Base-by-base conservation (phyloP, 2,113 vertebrate genomes). In the Vireo altiloquus region DNA sequence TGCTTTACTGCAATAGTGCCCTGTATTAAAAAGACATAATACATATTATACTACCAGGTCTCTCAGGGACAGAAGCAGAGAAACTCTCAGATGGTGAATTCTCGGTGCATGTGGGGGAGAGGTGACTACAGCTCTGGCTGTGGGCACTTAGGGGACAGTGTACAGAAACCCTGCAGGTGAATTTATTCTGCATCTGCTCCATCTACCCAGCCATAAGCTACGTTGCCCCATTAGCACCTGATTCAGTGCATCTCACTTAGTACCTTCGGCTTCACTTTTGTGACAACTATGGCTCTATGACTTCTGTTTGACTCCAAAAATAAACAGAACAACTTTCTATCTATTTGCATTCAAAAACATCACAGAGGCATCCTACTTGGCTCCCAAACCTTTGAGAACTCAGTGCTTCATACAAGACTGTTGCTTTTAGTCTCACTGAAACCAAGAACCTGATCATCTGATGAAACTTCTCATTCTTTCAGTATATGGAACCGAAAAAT, bases 81-180 rank as follows among this genome's bases (percentile, higher is more conserved):
- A 37, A 96, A 40, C 8, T 44, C 19, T 46, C 31, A 21, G 14
- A 28, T 40, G 11, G 24, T 20, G 56, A 59, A 57, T 71, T 84
- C 69, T 79, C 6, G 3, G 7, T 2, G 8, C 5, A 4, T 0
- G 6, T 11, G 30, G 22, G 11, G 16, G 8, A 52, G 5, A 53
- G 9, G 27, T 20, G 69, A 22, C 44, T 30, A 10, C 1, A 1
- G 21, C 44, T 52, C n/a, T 33, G 66, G 33, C 56, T 78, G 7
- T 30, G 20, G 13, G 25, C 30, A 46, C 20, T 19, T 44, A 35
- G 5, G 19, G n/a, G 37, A 54, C 23, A 50, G 15, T 3, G 16
- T 1, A 56, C 53, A 76, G 40, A 60, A 64, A 64, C 7, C 1
- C 3, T 15, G 9, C 7, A 25, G 15, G 28, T 8, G 0, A 64